Conservation (phyloP, 2,888 invertebrate species). For the Drosophila incognita region DNA sequence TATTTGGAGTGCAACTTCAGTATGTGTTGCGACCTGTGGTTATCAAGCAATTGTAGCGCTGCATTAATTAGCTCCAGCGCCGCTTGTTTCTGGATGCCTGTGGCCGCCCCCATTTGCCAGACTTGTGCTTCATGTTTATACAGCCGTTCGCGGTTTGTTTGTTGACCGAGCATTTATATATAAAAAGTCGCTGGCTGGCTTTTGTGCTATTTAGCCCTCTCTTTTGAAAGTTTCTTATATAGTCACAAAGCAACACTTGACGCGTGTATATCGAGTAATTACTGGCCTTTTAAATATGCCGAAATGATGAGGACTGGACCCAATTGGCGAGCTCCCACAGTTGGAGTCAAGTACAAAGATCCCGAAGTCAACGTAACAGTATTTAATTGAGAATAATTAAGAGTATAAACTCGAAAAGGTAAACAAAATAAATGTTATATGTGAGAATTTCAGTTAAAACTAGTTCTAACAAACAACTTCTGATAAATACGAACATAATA, state of each 20-base stretch:
- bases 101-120: constrained; percentile 45
- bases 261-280: constrained; percentile 25
- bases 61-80: constrained; percentile 71
- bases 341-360: neutral
- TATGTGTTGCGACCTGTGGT: constrained; percentile 26
- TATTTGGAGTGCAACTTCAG: constrained; percentile 2
- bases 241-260: constrained; percentile 25
- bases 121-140: constrained; percentile 57
- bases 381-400: neutral
- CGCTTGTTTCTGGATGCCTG: constrained; percentile 36
- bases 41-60: constrained; percentile 69
- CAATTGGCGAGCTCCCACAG: constrained; percentile 2
- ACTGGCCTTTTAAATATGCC: neutral
- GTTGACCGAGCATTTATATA: constrained; percentile 37
- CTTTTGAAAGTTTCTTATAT: constrained; percentile 10
- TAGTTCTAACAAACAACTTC: neutral
- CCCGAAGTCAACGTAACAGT: neutral
- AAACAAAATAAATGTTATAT: neutral
- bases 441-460: neutral
- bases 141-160: constrained; percentile 63
- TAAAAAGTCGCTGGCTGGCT: constrained; percentile 25
- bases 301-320: neutral
- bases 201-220: constrained; percentile 7
- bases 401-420: neutral
- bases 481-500: neutral